phyloP scores from a whole-genome alignment of 2,797 vertebrate genomes.

The Ibycter americanus region DNA sequence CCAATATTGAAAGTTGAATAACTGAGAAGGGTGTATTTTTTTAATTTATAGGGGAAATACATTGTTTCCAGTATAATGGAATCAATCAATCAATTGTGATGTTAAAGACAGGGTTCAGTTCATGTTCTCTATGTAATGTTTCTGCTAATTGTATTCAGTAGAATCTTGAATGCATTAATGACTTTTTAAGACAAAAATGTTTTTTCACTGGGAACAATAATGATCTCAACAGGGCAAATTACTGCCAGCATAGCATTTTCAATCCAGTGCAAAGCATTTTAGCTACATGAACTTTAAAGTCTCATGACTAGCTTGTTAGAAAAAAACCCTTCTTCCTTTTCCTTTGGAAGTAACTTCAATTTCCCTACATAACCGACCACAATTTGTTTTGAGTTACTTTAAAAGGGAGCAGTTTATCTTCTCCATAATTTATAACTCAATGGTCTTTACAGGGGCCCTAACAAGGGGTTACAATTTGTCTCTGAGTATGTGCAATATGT shows the following conservation, averaged over 20 bases:
- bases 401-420: background rate
- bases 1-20: background rate
- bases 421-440: background rate
- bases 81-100: background rate
- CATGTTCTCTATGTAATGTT: background rate
- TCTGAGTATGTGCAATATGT: background rate
- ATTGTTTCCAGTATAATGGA: background rate
- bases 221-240: constrained; percentile 23
- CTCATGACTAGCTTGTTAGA: background rate
- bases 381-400: background rate
- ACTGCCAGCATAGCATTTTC: background rate
- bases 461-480: background rate
- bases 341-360: background rate
- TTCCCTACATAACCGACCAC: background rate
- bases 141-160: background rate
- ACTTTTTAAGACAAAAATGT: constrained; percentile 35
- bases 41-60: background rate
- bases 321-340: background rate
- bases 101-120: background rate
- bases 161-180: constrained; percentile 45
- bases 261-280: background rate
- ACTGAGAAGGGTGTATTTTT: background rate
- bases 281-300: background rate
- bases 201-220: constrained; percentile 33
- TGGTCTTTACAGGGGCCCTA: background rate